Percentiles rank a stretch among this genome's conserved stretches.
phyloP scores from a whole-genome alignment of 1,140 invertebrate species.

The Thaumatotibia leucotreta region DNA sequence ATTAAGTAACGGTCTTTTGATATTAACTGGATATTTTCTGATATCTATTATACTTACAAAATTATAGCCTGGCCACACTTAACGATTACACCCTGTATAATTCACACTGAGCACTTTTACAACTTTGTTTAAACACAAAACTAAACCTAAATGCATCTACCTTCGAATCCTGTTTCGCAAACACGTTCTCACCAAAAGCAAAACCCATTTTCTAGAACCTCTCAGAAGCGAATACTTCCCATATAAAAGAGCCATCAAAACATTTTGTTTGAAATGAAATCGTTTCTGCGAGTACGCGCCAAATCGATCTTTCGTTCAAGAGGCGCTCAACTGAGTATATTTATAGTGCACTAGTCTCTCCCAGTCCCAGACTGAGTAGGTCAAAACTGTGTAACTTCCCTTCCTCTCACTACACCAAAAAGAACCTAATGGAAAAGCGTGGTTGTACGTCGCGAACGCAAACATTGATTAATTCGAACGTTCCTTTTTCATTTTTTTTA shows the following conservation, averaged over 20 bases:
- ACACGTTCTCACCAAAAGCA: background rate
- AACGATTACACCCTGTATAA: too few relatives aligned
- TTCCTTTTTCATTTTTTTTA: slow-evolving; percentile 1
- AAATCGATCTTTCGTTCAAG: slow-evolving; percentile 12
- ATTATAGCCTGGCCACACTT: too few relatives aligned
- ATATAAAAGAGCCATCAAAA: slow-evolving; percentile 10
- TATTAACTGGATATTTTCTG: too few relatives aligned
- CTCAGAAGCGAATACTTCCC: background rate
- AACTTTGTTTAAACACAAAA: too few relatives aligned
- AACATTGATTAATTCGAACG: slow-evolving; percentile 23
- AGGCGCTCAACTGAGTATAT: background rate
- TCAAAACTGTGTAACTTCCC: slow-evolving; percentile 23
- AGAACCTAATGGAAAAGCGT: slow-evolving; percentile 26
- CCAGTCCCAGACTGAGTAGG: slow-evolving; percentile 15
- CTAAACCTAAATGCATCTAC: too few relatives aligned
- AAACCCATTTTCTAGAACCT: slow-evolving; percentile 3
- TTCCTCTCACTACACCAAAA: slow-evolving; percentile 20
- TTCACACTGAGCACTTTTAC: too few relatives aligned
- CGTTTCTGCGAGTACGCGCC: slow-evolving; percentile 6
- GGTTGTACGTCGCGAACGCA: slow-evolving; percentile 19
- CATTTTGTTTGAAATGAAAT: slow-evolving; percentile 14
- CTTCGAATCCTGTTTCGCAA: background rate
- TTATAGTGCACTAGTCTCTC: slow-evolving; percentile 12
- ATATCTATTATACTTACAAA: too few relatives aligned
- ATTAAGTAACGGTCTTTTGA: too few relatives aligned